Base-by-base conservation (phyloP, 1,140 invertebrate species). In the Bombus ignitus region DNA sequence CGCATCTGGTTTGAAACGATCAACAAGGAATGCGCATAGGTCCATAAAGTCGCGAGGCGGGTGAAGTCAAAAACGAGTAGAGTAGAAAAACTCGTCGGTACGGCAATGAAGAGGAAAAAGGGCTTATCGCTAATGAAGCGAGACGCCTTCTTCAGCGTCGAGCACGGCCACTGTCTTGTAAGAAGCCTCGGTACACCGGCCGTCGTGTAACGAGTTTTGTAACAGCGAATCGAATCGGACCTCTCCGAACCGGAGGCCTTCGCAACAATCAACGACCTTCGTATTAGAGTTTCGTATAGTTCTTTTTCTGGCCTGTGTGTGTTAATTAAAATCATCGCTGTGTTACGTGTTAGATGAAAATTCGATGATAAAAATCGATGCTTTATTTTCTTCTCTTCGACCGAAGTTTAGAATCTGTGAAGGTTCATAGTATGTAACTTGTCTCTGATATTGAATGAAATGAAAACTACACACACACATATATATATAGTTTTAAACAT, bases 61-160 rank as follows among this genome's bases (percentile, higher is more conserved):
- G 84, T 74, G 82, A 68, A 91, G 87, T 84, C 83, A 91, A 87
- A 92, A 91, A 88, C 75, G 77, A 82, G 81, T 39, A 73, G 73
- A n/a, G 70, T 81, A 88, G 90, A 91, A 92, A 92, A 92, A 92
- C 81, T 88, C 89, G 89, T 89, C 90, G 89, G 87, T 85, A 87
- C 74, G 83, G 76, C 80, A 85, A 85, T 76, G 78, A 88, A 82
- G 72, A 87, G 90, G 88, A 91, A 91, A 92, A 92, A 94, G 90
- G 86, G 82, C 80, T 87, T 88, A 92, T 93, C 90, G 87, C 86
- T 93, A 93, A 94, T 93, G 92, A 94, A 93, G 90, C 93, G 92
- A 91, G 89, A 93, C 92, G 89, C 87, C 87, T 93, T 92, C 88
- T 93, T 92, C 86, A 86, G 70, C 91, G 89, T 89, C 86, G 89